A percentile compares a stretch with the other conserved stretches of the same genome.
phyloP scores from a whole-genome alignment of 2,888 invertebrate species.

The Sinohyriopsis cumingii region DNA sequence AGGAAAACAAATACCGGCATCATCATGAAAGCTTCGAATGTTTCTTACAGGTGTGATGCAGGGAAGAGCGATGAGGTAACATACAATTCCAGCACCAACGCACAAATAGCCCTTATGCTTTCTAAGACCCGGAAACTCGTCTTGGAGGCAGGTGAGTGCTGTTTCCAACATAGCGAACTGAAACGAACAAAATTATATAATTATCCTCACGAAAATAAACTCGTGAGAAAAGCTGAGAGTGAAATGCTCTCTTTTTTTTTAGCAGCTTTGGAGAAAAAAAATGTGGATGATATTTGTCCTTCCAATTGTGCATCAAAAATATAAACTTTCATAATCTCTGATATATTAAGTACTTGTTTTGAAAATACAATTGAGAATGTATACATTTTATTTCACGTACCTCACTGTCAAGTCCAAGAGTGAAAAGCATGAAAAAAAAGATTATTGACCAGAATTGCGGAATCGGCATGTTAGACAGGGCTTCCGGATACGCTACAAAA shows the following conservation, averaged over 20 bases:
- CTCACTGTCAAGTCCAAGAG: constrained; percentile 64
- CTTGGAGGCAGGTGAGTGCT: constrained; percentile 68
- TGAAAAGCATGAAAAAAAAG: constrained; percentile 68
- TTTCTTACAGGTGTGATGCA: constrained; percentile 59
- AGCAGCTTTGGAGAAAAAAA: too few relatives aligned
- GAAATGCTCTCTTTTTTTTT: too few relatives aligned
- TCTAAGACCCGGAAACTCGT: constrained; percentile 71
- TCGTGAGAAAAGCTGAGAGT: too few relatives aligned
- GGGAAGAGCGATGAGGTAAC: constrained; percentile 56
- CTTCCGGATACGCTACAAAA: constrained; percentile 68
- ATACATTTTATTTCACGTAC: constrained; percentile 12
- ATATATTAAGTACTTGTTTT: too few relatives aligned
- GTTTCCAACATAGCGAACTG: constrained; percentile 72
- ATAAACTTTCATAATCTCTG: too few relatives aligned
- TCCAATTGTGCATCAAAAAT: too few relatives aligned
- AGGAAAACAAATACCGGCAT: too few relatives aligned
- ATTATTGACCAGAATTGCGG: constrained; percentile 65
- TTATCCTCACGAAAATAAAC: too few relatives aligned
- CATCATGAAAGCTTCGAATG: not conserved
- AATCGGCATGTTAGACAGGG: constrained; percentile 58
- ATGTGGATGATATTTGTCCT: too few relatives aligned
- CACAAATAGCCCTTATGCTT: constrained; percentile 58
- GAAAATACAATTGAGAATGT: too few relatives aligned
- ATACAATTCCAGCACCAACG: constrained; percentile 45
- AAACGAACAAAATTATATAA: constrained; percentile 7